Evolutionary conservation across 2,888 invertebrate genomes (phyloP), one percentile per base, ranked within the genome.

Genomic region (Scaptomyza cyrtandrae): DNA sequence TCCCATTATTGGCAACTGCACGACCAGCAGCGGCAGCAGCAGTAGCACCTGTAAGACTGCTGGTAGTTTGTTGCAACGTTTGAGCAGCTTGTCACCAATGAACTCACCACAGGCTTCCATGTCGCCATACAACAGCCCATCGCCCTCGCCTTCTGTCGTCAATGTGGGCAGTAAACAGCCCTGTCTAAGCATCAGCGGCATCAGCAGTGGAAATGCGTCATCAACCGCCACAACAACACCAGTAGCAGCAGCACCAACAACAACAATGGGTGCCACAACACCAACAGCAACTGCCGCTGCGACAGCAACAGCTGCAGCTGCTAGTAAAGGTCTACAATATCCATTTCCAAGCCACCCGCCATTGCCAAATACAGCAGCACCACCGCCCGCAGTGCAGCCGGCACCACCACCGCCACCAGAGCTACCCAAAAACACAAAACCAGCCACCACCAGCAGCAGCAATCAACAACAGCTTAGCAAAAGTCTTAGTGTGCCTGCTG

Each of bases 301-400:
- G 29, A 49, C 55, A 31, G 37, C 60, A n/a, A 53, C 44, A 13
- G 48, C 74, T 5, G 43, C 60, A 27, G 43, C 57, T 19, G 52
- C 66, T 78, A 92, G 84, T 63, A 93, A 90, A 90, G 93, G 86
- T 75, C 93, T 95, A 77, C 96, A 95, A 91, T 96, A 95, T 93
- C 96, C 96, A 52, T 96, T 96, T 93, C 96, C 96, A 77, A 95
- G 95, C 90, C 96, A 96, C 92, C 96, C 95, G 84, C 95, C 96
- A 72, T 91, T 93, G 80, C 93, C 93, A 44, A 89, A 88, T 60
- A 86, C 90, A n/a, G 91, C 93, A 27, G 88, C 91, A 19, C 85
- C 90, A 48, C 81, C 89, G 55, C 82, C 90, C 60, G 82, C 86
- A 7, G 78, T 89, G 37, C 86, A 90, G 52, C 87, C 89, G 24